These are phyloP conservation scores for Alsophila aescularia DNA, from an alignment of 2,888 invertebrate genomes.

Conservation along the genomic window DNA sequence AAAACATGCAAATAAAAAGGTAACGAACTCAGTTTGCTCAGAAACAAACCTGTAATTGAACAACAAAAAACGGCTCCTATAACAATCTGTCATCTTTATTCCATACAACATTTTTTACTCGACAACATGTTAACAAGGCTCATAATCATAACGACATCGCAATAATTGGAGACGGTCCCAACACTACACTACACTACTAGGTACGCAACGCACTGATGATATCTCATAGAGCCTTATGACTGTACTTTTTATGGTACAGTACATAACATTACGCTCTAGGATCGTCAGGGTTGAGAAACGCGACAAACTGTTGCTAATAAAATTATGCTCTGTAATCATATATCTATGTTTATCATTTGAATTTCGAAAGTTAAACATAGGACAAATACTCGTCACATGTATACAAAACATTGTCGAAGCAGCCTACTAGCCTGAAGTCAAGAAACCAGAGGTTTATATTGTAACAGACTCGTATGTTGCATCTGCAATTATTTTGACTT, in stretches of 20 bases:
- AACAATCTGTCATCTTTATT: constrained; percentile 28
- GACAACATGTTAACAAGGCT: constrained; percentile 16
- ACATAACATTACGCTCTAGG: not conserved
- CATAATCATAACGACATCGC: constrained; percentile 41
- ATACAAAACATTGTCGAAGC: no score
- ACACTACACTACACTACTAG: constrained; percentile 41
- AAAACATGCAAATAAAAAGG: constrained; percentile 4
- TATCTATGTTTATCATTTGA: no score
- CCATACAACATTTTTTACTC: constrained; percentile 8
- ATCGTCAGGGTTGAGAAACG: not conserved
- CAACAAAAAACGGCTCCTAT: constrained; percentile 14
- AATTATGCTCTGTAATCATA: no score
- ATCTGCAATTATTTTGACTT: no score
- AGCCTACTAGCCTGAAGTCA: no score
- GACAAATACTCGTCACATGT: no score
- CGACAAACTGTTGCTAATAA: no score
- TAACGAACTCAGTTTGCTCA: constrained; percentile 3
- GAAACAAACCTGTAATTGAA: constrained; percentile 24
- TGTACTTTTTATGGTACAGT: constrained; percentile 3
- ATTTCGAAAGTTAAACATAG: no score
- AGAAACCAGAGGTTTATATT: no score
- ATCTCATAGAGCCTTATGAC: constrained; percentile 12
- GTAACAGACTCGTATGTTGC: no score
- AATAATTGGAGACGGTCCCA: constrained; percentile 72
- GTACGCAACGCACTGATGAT: constrained; percentile 12